phyloP scores from a whole-genome alignment of 2,797 vertebrate species.

The Threskiornis aethiopicus region DNA sequence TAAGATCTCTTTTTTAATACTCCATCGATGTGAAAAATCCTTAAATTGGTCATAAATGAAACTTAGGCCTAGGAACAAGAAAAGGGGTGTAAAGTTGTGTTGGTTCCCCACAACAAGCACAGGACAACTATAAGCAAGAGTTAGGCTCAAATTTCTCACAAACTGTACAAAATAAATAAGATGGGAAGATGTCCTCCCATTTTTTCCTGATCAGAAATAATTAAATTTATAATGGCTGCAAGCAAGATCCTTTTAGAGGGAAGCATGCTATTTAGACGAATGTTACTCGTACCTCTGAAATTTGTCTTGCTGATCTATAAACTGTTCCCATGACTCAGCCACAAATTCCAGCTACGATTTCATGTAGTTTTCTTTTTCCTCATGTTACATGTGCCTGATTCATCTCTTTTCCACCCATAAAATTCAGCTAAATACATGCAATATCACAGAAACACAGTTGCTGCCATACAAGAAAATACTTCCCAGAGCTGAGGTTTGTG shows the following conservation, averaged over 20 bases:
- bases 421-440: neutral
- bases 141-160: neutral
- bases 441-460: neutral
- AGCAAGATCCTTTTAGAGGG: neutral
- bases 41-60: neutral
- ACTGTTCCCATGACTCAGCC: neutral
- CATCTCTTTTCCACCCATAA: neutral
- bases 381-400: neutral
- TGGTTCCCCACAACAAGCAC: neutral
- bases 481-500: neutral
- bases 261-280: neutral
- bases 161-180: neutral
- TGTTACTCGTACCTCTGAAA: neutral
- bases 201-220: neutral
- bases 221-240: neutral
- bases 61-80: neutral
- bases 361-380: neutral
- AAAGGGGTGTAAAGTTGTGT: neutral
- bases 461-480: neutral
- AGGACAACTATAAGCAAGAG: neutral
- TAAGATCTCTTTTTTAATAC: neutral
- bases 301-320: neutral
- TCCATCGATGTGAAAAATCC: neutral
- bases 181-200: neutral
- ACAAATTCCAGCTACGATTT: neutral